These are phyloP conservation scores for Drosophila bocki DNA, from an alignment of 1,140 invertebrate species.

Conservation along the genomic window DNA sequence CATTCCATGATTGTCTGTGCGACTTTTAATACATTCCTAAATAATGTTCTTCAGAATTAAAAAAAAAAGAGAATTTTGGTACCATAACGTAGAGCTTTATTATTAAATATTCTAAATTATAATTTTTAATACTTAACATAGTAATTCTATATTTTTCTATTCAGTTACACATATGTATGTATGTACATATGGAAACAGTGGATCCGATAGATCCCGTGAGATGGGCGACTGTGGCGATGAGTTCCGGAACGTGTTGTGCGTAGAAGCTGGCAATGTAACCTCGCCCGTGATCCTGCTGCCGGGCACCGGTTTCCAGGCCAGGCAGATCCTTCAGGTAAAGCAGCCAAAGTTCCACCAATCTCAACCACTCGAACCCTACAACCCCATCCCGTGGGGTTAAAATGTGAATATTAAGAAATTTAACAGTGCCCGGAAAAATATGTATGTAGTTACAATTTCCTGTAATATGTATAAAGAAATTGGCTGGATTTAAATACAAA, in stretches of 20 bases:
- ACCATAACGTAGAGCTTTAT: too few relatives aligned
- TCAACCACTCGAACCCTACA: too few relatives aligned
- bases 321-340: conserved; percentile 82
- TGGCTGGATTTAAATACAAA: too few relatives aligned
- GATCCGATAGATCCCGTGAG: conserved; percentile 94
- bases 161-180: too few relatives aligned
- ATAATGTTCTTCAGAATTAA: background rate
- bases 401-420: too few relatives aligned
- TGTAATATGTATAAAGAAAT: too few relatives aligned
- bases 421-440: too few relatives aligned
- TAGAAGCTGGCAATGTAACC: conserved; percentile 95
- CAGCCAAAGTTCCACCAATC: conserved; percentile 17
- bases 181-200: conserved; percentile 98
- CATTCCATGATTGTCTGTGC: background rate
- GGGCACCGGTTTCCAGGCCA: conserved; percentile 87
- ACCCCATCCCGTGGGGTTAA: background rate
- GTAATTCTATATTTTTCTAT: too few relatives aligned
- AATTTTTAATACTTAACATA: too few relatives aligned
- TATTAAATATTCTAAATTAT: too few relatives aligned
- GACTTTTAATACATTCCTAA: background rate
- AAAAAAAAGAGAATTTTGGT: background rate
- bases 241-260: conserved; percentile 97
- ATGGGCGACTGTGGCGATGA: conserved; percentile 97
- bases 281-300: conserved; percentile 93
- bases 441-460: too few relatives aligned